Evolutionary conservation across 2,888 invertebrate species (phyloP).

Genomic region (Ochropleura plecta): DNA sequence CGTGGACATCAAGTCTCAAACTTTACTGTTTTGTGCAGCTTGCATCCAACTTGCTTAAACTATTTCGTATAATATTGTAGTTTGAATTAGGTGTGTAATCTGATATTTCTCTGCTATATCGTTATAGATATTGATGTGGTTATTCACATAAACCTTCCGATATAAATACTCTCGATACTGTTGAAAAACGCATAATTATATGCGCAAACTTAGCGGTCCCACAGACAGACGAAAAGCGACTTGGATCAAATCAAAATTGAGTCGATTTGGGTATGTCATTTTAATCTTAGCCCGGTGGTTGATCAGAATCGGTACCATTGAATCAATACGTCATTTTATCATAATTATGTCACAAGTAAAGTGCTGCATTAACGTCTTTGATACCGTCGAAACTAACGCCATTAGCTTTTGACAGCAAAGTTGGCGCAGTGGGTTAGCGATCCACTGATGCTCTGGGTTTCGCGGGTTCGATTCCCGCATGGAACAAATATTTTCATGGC

Average conservation of each 20-base stretch:
- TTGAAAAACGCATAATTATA: background rate
- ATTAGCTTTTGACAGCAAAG: background rate
- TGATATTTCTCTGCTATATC: background rate
- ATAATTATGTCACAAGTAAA: background rate
- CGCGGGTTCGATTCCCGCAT: no score
- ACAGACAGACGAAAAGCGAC: background rate
- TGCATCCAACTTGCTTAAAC: background rate
- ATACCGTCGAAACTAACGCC: background rate
- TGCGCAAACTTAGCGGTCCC: background rate
- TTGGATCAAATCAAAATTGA: no score
- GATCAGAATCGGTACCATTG: no score
- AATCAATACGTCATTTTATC: background rate
- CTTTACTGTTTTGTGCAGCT: background rate
- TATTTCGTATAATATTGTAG: background rate
- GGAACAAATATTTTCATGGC: no score
- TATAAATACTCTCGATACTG: background rate
- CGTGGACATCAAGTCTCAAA: background rate
- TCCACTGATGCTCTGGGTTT: no score
- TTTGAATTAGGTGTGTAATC: background rate
- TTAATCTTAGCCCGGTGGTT: no score
- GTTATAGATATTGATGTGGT: background rate
- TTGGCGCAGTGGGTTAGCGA: no score
- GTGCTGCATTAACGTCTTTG: background rate
- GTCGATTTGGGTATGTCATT: no score
- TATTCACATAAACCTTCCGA: background rate